Evolutionary conservation across 1,140 invertebrate genomes (phyloP), one percentile per base, ranked within the genome.

Genomic region (Semibalanus balanoides): DNA sequence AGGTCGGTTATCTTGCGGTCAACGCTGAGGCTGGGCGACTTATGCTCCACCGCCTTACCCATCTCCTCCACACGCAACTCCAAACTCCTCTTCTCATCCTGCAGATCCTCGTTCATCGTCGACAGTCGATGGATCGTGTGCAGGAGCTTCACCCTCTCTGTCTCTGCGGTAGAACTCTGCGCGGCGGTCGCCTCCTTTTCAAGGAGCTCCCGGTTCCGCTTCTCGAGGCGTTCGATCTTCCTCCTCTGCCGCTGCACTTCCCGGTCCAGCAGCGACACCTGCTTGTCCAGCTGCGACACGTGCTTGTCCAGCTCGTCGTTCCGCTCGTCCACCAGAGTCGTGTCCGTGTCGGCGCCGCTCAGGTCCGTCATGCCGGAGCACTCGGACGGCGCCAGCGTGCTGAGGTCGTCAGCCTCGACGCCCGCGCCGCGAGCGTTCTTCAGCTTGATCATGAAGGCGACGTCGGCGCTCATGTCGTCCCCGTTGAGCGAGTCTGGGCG

Each of bases 201-300:
- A 73, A 94, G 81, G 78, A 96, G 90, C 80, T 95, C 93, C 80
- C 90, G 93, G 81, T 95, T 95, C 81, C 95, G 93, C 76, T 90
- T 89, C 83, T 96, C 93, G 0, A 86, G 81, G 27, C 87, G 84
- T 80, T 89, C 87, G 78, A 90, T 81, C 79, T 91, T 89, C 72
- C 84, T 82, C 82, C 87, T 88, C 64, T 93, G 82, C 72, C 85
- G 87, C 72, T 84, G 82, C 28, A 83, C 77, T 77, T 86, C 81
- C 77, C 81, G 90, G 81, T 83, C 91, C 31, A 76, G 76, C 22
- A 27, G 51, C 7, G 51, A 28, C n/a, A 78, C 76, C 64, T n/a
- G 40, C 74, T 89, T 82, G 30, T 86, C 84, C 78, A 84, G 82
- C 76, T 80, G 82, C 74, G 85, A 83, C 69, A 83, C 82, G 69